Evolutionary conservation across 2,888 invertebrate genomes (phyloP).

Genomic region (Stenurella melanura): DNA sequence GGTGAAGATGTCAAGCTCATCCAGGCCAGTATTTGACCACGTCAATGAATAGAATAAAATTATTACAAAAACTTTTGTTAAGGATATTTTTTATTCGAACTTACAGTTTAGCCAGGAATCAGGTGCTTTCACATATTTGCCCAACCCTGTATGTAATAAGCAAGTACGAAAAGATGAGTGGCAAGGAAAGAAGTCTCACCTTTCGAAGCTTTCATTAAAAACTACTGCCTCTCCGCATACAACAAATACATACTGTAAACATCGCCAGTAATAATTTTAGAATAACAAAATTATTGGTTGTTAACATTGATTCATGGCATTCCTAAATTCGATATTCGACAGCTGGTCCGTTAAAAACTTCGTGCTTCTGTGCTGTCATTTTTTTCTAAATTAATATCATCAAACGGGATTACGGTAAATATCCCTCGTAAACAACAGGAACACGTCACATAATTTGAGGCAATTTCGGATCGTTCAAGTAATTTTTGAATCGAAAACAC

Average conservation of each 20-base stretch:
- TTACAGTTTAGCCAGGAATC: no score
- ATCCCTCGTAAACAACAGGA: constrained; percentile 36
- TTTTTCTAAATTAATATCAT: constrained; percentile 48
- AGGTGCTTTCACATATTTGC: no score
- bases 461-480: constrained; percentile 36
- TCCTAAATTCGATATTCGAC: constrained; percentile 26
- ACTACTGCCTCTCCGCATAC: background rate
- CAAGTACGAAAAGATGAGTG: no score
- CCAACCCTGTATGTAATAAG: no score
- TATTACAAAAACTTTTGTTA: no score
- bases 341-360: constrained; percentile 21
- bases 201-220: background rate
- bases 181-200: no score
- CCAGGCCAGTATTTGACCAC: no score
- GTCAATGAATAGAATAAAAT: no score
- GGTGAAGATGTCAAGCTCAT: no score
- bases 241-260: background rate
- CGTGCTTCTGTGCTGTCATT: constrained; percentile 37
- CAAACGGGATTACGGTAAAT: constrained; percentile 37
- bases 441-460: constrained; percentile 29
- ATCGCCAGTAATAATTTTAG: constrained; percentile 8
- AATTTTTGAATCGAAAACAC: constrained; percentile 45
- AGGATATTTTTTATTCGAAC: no score
- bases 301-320: constrained; percentile 8
- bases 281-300: constrained; percentile 11